A percentile compares a stretch with the other conserved stretches of the same genome.
These are phyloP conservation scores for Theocolax elegans DNA, from an alignment of 1,140 invertebrate genomes.

Conservation along the genomic window DNA sequence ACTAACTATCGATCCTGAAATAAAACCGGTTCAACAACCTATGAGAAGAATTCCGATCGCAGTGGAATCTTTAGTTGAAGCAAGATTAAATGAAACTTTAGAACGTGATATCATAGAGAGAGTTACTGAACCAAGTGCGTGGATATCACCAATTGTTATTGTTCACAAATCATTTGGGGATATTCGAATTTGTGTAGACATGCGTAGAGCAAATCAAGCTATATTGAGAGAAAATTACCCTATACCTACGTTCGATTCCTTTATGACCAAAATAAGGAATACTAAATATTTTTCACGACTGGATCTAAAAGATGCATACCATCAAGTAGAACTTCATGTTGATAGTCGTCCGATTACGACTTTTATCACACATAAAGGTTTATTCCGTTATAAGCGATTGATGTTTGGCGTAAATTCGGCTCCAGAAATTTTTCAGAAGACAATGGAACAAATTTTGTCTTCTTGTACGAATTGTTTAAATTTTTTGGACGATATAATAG, in stretches of 20 bases:
- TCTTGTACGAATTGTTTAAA: constrained; percentile 13
- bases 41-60: constrained; percentile 44
- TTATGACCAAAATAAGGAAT: constrained; percentile 45
- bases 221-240: constrained; percentile 50
- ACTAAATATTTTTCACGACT: constrained; percentile 49
- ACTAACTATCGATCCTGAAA: constrained; percentile 44
- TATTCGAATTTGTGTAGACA: constrained; percentile 52
- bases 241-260: constrained; percentile 46
- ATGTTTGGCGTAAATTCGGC: constrained; percentile 45
- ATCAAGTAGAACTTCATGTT: constrained; percentile 51
- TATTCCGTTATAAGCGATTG: constrained; percentile 49
- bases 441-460: constrained; percentile 41
- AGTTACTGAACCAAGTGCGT: constrained; percentile 44
- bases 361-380: constrained; percentile 47
- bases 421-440: constrained; percentile 47
- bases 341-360: constrained; percentile 41
- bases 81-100: constrained; percentile 42
- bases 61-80: constrained; percentile 42
- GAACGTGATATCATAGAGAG: constrained; percentile 46
- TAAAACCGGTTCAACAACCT: constrained; percentile 48
- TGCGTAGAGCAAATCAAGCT: constrained; percentile 47
- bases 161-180: constrained; percentile 46
- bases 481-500: constrained; percentile 12
- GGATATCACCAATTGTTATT: constrained; percentile 51
- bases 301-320: constrained; percentile 50